Base-by-base conservation (phyloP, 2,888 invertebrate genomes). In the Drosophila kuntzei region DNA sequence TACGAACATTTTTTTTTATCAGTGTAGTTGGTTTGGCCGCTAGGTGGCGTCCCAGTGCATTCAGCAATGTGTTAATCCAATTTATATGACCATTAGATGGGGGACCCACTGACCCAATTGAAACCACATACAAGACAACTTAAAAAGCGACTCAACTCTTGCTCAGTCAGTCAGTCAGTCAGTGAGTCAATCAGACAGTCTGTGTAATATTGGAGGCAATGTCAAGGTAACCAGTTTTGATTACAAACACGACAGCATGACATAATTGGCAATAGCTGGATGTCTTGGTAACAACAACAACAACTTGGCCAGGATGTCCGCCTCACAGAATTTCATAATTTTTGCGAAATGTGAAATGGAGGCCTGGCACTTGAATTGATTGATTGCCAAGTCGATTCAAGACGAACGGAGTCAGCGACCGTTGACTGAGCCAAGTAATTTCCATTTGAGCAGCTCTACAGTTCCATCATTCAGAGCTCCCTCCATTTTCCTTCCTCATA, bases 151-250 rank as follows among this genome's bases (percentile, higher is more conserved):
- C n/a, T 34, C 34, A 51, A 53, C 32, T 32, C 43, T 43, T 43
- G 54, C 22, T 34, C 46, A 39, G 34, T 14, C 50, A 57, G 11
- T 49, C 37, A 49, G 22, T 22, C 4, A 22, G 22, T 22, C 22
- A 29, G 16, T 65, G 50, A 43, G 29, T 57, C 55, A 36, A 27
- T 27, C 47, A 53, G 39, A 27, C 55, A 36, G 25, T 36, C 11
- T 16, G 20, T 57, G 9, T 11, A 2, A 9, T 22, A 16, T 8
- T 11, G 36, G 64, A 51, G 71, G 67, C 83, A 83, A 87, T 87
- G 88, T 87, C 83, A 83, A 87, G 83, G 88, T 74, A 83, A 83
- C 83, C 83, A 79, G 83, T 83, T 83, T 83, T 74, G 67, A 81
- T 82, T 87, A 72, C 73, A 76, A 47, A 43, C 47, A 14, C 8